Conservation (phyloP, 1,140 invertebrate genomes). For the Macrosteles quadrilineatus region DNA sequence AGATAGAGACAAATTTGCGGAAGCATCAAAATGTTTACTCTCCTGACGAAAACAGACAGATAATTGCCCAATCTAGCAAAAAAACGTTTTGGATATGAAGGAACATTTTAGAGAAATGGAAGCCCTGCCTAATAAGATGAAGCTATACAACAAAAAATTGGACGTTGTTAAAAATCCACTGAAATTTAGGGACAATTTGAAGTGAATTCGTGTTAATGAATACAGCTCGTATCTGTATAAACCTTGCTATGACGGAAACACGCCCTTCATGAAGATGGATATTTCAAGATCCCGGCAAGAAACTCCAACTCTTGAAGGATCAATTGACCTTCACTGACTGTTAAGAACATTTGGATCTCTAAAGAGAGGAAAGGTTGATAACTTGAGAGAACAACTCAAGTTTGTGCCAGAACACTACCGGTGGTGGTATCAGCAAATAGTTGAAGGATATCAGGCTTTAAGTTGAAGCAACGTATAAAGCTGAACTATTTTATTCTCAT, state of each 20-base stretch:
- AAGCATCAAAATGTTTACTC: slow-evolving; percentile 2
- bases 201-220: neutral
- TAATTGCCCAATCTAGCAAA: slow-evolving; percentile 11
- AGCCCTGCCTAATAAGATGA: neutral
- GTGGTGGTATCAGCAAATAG: slow-evolving; percentile 16
- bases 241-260: neutral
- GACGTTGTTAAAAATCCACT: neutral
- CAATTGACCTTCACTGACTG: neutral
- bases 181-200: neutral
- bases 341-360: slow-evolving; percentile 1
- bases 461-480: neutral
- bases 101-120: slow-evolving; percentile 1
- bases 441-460: neutral
- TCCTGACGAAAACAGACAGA: slow-evolving; percentile 15
- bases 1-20: slow-evolving; percentile 7
- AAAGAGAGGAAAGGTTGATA: slow-evolving; percentile 16
- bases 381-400: slow-evolving; percentile 20
- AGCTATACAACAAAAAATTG: slow-evolving; percentile 3
- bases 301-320: neutral
- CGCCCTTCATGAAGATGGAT: slow-evolving; percentile 9
- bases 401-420: slow-evolving; percentile 13
- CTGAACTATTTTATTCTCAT: neutral
- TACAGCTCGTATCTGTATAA: neutral
- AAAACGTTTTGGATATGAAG: slow-evolving; percentile 13
- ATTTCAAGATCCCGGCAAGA: neutral